Conservation (phyloP, 2,888 invertebrate species). For the Phyllotreta striolata region DNA sequence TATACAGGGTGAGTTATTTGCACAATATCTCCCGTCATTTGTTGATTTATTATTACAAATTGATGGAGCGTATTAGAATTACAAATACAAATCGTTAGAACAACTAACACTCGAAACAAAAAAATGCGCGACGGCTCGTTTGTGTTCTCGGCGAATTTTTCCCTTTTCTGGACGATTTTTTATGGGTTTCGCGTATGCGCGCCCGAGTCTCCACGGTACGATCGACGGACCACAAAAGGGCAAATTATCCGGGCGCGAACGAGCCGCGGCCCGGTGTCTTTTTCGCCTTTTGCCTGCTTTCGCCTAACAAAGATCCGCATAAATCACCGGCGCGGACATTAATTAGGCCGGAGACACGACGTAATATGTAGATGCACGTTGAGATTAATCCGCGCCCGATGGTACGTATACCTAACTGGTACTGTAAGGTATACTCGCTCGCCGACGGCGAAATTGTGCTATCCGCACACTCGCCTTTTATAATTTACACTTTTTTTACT, state of each 20-base stretch:
- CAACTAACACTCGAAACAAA: slow-evolving; percentile 19
- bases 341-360: slow-evolving; percentile 59
- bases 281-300: slow-evolving; percentile 39
- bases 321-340: slow-evolving; percentile 60
- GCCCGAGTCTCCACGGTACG: slow-evolving; percentile 27
- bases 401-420: slow-evolving; percentile 21
- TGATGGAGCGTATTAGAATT: too few relatives aligned
- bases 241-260: slow-evolving; percentile 49
- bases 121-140: too few relatives aligned
- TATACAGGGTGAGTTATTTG: too few relatives aligned
- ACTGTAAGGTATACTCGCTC: slow-evolving; percentile 2
- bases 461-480: slow-evolving; percentile 26
- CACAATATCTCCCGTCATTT: too few relatives aligned
- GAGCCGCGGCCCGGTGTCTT: slow-evolving; percentile 46
- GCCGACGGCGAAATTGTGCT: slow-evolving; percentile 10
- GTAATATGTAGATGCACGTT: slow-evolving; percentile 60
- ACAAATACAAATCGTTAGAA: background rate
- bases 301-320: slow-evolving; percentile 53
- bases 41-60: too few relatives aligned
- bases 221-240: slow-evolving; percentile 47
- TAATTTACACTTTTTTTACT: slow-evolving; percentile 31
- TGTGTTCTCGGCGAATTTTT: background rate
- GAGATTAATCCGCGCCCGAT: slow-evolving; percentile 51
- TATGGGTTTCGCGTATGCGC: slow-evolving; percentile 33
- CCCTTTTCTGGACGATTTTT: slow-evolving; percentile 32